These are phyloP conservation scores for Volucella zonaria DNA, from an alignment of 2,888 invertebrate species.

Conservation along the genomic window DNA sequence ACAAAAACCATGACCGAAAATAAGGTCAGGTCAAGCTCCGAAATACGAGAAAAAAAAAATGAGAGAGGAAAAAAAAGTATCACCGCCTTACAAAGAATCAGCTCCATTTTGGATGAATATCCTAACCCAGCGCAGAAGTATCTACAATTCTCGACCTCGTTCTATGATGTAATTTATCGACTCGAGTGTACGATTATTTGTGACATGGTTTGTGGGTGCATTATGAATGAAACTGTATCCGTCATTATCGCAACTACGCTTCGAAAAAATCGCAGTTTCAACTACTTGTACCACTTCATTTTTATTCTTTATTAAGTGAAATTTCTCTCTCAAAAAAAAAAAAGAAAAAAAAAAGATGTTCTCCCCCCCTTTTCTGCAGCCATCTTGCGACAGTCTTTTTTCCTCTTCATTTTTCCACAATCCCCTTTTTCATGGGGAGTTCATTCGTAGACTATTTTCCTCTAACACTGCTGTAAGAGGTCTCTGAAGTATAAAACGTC, in stretches of 20 bases:
- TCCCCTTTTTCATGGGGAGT: neutral
- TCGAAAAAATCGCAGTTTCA: constrained; percentile 11
- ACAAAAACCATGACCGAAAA: constrained; percentile 65
- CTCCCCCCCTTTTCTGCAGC: constrained; percentile 21
- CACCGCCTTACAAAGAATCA: constrained; percentile 31
- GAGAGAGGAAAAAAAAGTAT: constrained; percentile 17
- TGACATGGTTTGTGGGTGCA: constrained; percentile 37
- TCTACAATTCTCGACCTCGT: constrained; percentile 61
- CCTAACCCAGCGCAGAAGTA: constrained; percentile 40
- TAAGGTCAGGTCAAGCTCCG: constrained; percentile 65
- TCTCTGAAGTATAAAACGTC: constrained; percentile 60
- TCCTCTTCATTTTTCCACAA: constrained; percentile 15
- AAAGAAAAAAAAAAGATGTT: neutral
- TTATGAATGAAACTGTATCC: constrained; percentile 47
- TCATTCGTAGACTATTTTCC: neutral
- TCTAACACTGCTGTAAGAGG: constrained; percentile 28
- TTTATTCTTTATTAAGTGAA: constrained; percentile 57
- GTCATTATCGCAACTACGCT: constrained; percentile 38
- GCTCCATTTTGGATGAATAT: constrained; percentile 33
- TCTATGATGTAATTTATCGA: constrained; percentile 65
- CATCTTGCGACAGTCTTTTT: constrained; percentile 32
- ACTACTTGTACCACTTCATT: constrained; percentile 54
- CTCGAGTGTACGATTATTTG: constrained; percentile 52
- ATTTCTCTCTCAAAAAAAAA: neutral
- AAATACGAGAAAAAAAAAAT: constrained; percentile 29